These are phyloP conservation scores for Fringilla coelebs DNA, from an alignment of 2,797 vertebrate genomes.

Conservation along the genomic window DNA sequence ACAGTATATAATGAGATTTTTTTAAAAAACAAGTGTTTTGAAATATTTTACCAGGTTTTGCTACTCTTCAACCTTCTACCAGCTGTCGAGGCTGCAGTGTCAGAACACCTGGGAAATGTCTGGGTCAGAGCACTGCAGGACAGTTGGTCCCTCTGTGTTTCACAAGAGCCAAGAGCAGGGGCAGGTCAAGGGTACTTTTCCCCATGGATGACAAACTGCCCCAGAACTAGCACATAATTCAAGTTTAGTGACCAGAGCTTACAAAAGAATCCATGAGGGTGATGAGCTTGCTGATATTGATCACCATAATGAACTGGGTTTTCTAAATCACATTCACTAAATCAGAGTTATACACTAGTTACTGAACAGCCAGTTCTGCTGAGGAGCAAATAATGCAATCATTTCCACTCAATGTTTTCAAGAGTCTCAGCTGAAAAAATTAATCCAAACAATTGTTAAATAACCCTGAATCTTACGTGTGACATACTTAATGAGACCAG, in stretches of 20 bases:
- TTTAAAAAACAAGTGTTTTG: background rate
- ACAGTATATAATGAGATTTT: background rate
- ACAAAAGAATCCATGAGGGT: background rate
- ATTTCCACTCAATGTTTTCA: background rate
- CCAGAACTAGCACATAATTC: background rate
- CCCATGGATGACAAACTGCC: background rate
- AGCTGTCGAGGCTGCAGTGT: background rate
- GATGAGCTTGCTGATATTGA: background rate
- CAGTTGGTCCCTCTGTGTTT: background rate
- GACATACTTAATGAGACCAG: background rate
- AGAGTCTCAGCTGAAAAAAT: background rate
- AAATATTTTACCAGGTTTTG: background rate
- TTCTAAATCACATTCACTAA: constrained; percentile 11
- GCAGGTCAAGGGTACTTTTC: background rate
- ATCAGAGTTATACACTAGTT: background rate
- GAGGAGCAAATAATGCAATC: background rate
- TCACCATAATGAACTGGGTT: background rate
- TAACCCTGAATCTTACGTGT: background rate
- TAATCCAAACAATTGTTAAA: background rate
- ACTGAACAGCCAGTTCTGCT: background rate
- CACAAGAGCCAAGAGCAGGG: background rate
- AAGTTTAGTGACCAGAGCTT: constrained; percentile 12
- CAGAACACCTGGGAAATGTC: background rate
- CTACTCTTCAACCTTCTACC: background rate
- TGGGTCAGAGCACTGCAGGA: background rate